Percentiles rank a stretch among this genome's conserved stretches.
These are phyloP conservation scores for Nebria ingens DNA, from an alignment of 1,140 invertebrate genomes.

Conservation along the genomic window DNA sequence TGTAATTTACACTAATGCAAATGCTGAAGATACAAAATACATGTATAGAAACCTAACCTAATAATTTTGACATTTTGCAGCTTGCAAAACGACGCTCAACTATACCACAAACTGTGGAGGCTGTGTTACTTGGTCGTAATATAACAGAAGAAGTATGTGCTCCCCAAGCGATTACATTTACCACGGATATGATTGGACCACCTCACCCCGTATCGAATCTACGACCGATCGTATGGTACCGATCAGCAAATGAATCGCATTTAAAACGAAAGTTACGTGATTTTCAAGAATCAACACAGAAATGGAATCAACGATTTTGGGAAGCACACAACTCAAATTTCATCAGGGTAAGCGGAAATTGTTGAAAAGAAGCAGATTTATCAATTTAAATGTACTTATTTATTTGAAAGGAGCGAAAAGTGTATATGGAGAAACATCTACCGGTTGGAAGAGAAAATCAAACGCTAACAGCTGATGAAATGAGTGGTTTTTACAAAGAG, in stretches of 20 bases:
- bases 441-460: constrained; percentile 32
- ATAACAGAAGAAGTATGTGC: not conserved
- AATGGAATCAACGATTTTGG: constrained; percentile 80
- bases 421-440: constrained; percentile 46
- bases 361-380: not conserved
- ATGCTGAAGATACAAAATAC: not conserved
- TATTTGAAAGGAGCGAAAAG: constrained; percentile 49
- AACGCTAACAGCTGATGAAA: constrained; percentile 60
- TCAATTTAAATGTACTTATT: constrained; percentile 13
- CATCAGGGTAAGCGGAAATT: constrained; percentile 36
- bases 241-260: constrained; percentile 48
- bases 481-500: constrained; percentile 75
- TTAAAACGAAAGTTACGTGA: constrained; percentile 53
- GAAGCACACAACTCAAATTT: constrained; percentile 61
- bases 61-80: not conserved
- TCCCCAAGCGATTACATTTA: not conserved
- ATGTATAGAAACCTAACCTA: not conserved
- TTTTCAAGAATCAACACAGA: constrained; percentile 52
- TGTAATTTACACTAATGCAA: not conserved
- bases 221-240: constrained; percentile 54
- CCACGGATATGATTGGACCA: constrained; percentile 52
- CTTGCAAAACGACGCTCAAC: not conserved
- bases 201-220: constrained; percentile 69
- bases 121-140: not conserved
- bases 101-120: not conserved